Evolutionary conservation across 2,113 vertebrate genomes (phyloP), one percentile per base, ranked within the genome.

Genomic region (Bubo bubo): DNA sequence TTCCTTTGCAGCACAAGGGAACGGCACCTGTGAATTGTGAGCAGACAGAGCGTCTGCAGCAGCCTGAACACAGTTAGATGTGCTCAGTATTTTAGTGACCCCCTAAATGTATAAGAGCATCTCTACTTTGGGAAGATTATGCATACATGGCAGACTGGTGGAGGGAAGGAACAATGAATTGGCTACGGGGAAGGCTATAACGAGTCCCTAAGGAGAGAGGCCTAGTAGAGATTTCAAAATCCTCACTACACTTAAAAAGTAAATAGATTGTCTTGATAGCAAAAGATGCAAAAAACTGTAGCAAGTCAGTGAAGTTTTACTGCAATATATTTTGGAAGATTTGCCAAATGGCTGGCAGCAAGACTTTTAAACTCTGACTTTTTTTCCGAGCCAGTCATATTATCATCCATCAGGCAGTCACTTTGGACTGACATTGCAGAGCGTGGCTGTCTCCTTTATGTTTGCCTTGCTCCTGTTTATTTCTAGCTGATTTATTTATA

Each of bases 401-500:
- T 71, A 77, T 88, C 91, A 90, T 91, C 94, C 84, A 94, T 91
- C 93, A 95, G 94, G 53, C 83, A 96, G 84, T 94, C 93, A 90
- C 93, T 96, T 94, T 96, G 87, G 58, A 62, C 83, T 95, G 89
- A 96, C 93, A 94, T 94, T 96, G 93, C 81, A 83, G 93, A 86
- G 95, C 2, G 1, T 41, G 66, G 66, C 87, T 95, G 41, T 91
- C 96, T 96, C 95, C 93, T 86, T 76, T 80, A 56, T 23, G 0
- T 92, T 72, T 91, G 84, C 89, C 93, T 90, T 55, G 62, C 86
- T 94, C 75, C 87, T 94, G 91, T 95, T 97, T 95, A 96, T 95
- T 95, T 96, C 97, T 35, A 97, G 96, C 77, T 93, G 93, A 94
- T 68, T 94, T 97, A 96, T 95, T 96, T 97, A 97, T 97, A 95